Conservation (phyloP, 2,888 invertebrate species). For the Callosobruchus maculatus region DNA sequence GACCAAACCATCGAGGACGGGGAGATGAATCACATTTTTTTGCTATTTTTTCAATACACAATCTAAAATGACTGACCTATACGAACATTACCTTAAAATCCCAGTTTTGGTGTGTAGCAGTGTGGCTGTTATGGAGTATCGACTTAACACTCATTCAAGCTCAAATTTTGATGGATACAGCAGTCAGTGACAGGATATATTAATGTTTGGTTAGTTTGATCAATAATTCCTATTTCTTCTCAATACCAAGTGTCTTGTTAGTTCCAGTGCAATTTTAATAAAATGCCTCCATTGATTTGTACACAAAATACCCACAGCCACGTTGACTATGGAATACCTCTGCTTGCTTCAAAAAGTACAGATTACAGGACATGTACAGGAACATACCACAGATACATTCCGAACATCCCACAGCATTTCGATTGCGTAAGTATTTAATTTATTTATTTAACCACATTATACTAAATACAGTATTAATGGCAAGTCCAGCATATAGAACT, state of each 20-base stretch:
- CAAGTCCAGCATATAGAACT: too few relatives aligned
- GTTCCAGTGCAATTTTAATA: neutral
- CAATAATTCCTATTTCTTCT: neutral
- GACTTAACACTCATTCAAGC: neutral
- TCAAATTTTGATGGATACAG: neutral
- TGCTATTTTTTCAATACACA: neutral
- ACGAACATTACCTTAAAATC: too few relatives aligned
- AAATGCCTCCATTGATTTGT: conserved; percentile 31
- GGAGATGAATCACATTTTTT: too few relatives aligned
- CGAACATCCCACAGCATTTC: conserved; percentile 38
- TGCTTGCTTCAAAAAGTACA: conserved; percentile 36
- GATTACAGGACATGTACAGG: conserved; percentile 41
- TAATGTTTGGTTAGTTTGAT: neutral
- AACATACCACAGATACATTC: conserved; percentile 35
- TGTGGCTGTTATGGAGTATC: neutral
- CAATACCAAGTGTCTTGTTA: neutral
- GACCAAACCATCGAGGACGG: too few relatives aligned
- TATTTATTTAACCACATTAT: too few relatives aligned
- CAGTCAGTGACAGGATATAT: neutral
- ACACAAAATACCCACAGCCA: conserved; percentile 34
- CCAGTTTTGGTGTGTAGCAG: too few relatives aligned
- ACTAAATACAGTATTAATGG: too few relatives aligned
- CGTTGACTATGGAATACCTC: conserved; percentile 41
- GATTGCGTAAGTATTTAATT: conserved; percentile 36
- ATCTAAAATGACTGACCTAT: neutral